Evolutionary conservation across 2,797 vertebrate species (phyloP).

Genomic region (Ciconia nigra): DNA sequence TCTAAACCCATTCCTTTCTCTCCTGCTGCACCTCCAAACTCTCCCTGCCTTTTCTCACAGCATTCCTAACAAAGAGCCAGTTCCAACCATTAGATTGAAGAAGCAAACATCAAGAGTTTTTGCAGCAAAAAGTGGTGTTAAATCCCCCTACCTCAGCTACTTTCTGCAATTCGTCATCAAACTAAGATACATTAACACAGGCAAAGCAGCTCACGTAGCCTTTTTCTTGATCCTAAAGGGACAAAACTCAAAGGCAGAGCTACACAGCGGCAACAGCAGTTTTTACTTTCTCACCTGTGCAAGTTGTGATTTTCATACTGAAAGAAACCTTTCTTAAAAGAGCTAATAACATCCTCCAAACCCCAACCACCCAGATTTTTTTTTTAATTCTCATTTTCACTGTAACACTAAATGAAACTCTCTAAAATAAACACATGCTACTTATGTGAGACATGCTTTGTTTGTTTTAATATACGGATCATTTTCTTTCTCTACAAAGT

Average conservation of each 20-base stretch:
- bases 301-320: not conserved
- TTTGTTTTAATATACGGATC: not conserved
- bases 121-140: not conserved
- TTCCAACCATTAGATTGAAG: not conserved
- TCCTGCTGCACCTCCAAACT: not conserved
- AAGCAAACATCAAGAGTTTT: not conserved
- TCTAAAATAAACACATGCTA: not conserved
- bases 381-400: not conserved
- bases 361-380: rapidly evolving
- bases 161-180: not conserved
- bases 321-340: not conserved
- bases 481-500: not conserved
- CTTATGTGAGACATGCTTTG: not conserved
- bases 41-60: not conserved
- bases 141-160: not conserved
- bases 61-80: not conserved
- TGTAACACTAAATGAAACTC: not conserved
- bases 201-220: not conserved
- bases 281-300: not conserved
- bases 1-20: not conserved
- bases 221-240: not conserved
- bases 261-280: not conserved
- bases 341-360: not conserved
- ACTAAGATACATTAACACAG: not conserved
- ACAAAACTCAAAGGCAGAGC: not conserved